Percentiles rank a stretch among this genome's conserved stretches.
Conservation (phyloP, 2,888 invertebrate genomes). For the Tachina grossa region DNA sequence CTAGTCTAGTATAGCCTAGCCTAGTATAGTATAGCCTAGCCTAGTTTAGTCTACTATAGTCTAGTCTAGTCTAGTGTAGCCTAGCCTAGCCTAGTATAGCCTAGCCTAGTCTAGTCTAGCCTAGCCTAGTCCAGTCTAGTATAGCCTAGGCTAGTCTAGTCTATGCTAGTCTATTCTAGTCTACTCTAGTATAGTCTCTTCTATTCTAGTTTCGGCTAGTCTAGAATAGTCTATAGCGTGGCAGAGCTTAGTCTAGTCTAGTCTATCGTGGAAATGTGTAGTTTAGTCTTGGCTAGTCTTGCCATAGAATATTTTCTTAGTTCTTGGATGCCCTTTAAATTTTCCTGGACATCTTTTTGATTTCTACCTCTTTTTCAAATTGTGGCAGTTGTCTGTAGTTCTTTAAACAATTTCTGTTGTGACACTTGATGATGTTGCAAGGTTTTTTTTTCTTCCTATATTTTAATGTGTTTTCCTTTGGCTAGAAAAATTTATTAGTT, state of each 20-base stretch:
- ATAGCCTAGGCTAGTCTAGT: too few species aligned
- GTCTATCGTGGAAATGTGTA: not conserved
- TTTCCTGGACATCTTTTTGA: not conserved
- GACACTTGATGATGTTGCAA: constrained; percentile 65
- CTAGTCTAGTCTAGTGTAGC: too few species aligned
- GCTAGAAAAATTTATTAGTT: constrained; percentile 9
- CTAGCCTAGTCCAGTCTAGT: too few species aligned
- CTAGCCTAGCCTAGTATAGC: too few species aligned
- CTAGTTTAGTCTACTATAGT: not conserved
- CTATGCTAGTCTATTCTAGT: too few species aligned
- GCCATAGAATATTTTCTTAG: not conserved
- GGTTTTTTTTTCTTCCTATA: constrained; percentile 12
- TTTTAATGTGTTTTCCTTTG: not conserved
- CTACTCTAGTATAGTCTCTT: too few species aligned
- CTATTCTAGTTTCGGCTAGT: too few species aligned
- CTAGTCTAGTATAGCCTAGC: too few species aligned
- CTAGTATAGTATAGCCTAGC: not conserved
- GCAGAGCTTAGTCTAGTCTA: too few species aligned
- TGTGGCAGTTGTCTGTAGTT: constrained; percentile 48
- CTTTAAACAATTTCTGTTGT: constrained; percentile 40
- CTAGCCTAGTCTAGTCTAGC: too few species aligned
- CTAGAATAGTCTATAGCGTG: too few species aligned
- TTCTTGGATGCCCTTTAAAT: not conserved
- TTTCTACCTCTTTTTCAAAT: constrained; percentile 17
- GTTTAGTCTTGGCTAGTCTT: not conserved